Evolutionary conservation across 2,797 vertebrate species (phyloP), one percentile per base, ranked within the genome.

Genomic region (Dendrocincla tyrannina): DNA sequence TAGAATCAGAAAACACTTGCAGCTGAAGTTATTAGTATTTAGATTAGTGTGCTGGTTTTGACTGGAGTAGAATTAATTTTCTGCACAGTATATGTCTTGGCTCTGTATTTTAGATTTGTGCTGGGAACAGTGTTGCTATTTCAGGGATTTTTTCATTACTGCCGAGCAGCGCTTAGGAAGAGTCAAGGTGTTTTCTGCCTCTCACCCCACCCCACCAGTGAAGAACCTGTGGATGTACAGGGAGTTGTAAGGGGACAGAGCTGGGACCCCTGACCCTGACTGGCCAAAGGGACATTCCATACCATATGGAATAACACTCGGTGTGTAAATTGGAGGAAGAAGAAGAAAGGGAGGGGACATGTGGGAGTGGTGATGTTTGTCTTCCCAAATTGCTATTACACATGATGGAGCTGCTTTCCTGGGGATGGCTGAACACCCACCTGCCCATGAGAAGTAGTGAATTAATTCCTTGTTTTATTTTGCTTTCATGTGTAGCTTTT

Each of bases 1-100:
- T 81, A 89, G 75, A 93, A 89, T 88, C 77, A 95, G 80, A 74
- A 95, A 93, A 89, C 52, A 78, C 27, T 81, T 62, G 44, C 95
- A 44, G 35, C 66, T 55, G 35, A 79, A 74, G 42, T 73, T 77
- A 73, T 75, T 91, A 91, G 88, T 56, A 96, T 94, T 97, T 75
- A 94, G 79, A 97, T 96, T 72, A 44, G 2, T 39, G 22, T 25
- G 10, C 13, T 63, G 22, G 18, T 78, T 91, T 73, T 22, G 17
- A 14, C 16, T 53, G 25, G 5, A 25, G 5, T 39, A 73, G 33
- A 42, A 27, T 30, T 49, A 53, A 42, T 59, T 53, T 73, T 49
- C 32, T n/a, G 56, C 37, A 23, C 4, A 68, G 22, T 56, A 67
- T 13, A 13, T 22, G 24, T 44, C 7, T 20, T 17, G 19, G 6